These are phyloP conservation scores for Diaperis boleti DNA, from an alignment of 2,888 invertebrate genomes.

Conservation along the genomic window DNA sequence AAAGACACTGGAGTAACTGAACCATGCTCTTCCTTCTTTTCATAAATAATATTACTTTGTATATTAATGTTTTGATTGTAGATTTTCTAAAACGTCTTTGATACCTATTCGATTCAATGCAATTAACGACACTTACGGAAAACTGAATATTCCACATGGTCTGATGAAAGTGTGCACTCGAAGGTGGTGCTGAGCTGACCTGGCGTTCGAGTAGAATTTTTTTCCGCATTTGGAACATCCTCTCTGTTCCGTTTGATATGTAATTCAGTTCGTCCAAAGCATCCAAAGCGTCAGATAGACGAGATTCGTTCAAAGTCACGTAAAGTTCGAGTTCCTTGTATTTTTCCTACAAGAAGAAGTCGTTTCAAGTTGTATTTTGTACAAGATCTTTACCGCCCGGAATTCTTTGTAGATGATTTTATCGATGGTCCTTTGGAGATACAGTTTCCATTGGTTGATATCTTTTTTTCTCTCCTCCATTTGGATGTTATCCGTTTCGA, in stretches of 20 bases:
- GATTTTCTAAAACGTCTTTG: constrained; percentile 19
- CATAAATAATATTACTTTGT: constrained; percentile 45
- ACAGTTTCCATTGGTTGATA: constrained; percentile 60
- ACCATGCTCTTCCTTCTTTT: constrained; percentile 37
- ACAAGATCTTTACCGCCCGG: not conserved
- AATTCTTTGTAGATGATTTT: constrained; percentile 46
- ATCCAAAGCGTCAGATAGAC: constrained; percentile 60
- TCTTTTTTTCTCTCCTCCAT: constrained; percentile 60
- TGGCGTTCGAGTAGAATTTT: constrained; percentile 47
- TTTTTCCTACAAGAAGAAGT: constrained; percentile 51
- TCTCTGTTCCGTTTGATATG: constrained; percentile 63
- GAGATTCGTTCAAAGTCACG: constrained; percentile 59
- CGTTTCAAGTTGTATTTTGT: not conserved
- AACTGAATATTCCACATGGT: not conserved
- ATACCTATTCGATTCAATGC: constrained; percentile 3
- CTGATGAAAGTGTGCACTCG: constrained; percentile 24
- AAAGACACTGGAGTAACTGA: constrained; percentile 35
- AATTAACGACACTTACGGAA: constrained; percentile 6
- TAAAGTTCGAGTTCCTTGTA: constrained; percentile 61
- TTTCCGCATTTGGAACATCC: constrained; percentile 58
- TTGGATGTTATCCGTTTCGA: constrained; percentile 62
- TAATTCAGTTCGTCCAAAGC: constrained; percentile 63
- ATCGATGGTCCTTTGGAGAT: constrained; percentile 60
- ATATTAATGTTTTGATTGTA: constrained; percentile 44
- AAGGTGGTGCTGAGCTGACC: not conserved